A percentile compares a stretch with the other conserved stretches of the same genome.
These are phyloP conservation scores for Drosophila bifasciata DNA, from an alignment of 1,140 invertebrate genomes.

Conservation along the genomic window DNA sequence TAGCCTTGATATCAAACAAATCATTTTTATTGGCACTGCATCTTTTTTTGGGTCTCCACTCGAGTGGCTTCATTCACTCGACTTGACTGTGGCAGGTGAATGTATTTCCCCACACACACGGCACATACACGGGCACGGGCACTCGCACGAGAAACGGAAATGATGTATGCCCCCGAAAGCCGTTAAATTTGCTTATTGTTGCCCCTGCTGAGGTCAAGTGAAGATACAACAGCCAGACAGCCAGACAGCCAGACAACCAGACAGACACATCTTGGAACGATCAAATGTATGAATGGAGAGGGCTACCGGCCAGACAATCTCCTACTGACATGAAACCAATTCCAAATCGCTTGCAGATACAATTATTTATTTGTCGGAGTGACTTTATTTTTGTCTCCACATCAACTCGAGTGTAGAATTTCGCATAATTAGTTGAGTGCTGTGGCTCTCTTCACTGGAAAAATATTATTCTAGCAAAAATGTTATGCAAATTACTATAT, in stretches of 20 bases:
- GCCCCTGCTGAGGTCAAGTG: conserved; percentile 70
- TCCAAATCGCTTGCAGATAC: too few relatives aligned
- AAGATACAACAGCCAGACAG: conserved; percentile 58
- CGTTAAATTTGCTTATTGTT: conserved; percentile 73
- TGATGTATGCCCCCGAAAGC: conserved; percentile 75
- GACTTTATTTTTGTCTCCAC: too few relatives aligned
- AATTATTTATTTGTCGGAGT: too few relatives aligned
- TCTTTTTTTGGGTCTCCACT: conserved; percentile 27
- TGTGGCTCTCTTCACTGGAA: conserved; percentile 37
- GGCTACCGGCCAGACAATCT: conserved; percentile 27
- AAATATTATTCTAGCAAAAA: conserved; percentile 60
- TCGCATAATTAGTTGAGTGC: conserved; percentile 47
- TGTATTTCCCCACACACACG: conserved; percentile 72
- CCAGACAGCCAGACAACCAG: conserved; percentile 63
- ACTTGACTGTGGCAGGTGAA: conserved; percentile 61
- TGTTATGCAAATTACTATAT: conserved; percentile 65
- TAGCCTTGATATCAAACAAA: conserved; percentile 65
- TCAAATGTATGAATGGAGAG: conserved; percentile 27
- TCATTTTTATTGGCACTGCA: conserved; percentile 65
- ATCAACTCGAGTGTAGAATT: background rate
- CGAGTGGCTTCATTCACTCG: conserved; percentile 53
- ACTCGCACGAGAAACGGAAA: conserved; percentile 65
- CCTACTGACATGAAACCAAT: background rate
- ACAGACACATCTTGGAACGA: conserved; percentile 39
- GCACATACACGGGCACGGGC: conserved; percentile 41